phyloP scores from a whole-genome alignment of 2,797 vertebrate genomes.

The Gadopsis marmoratus region DNA sequence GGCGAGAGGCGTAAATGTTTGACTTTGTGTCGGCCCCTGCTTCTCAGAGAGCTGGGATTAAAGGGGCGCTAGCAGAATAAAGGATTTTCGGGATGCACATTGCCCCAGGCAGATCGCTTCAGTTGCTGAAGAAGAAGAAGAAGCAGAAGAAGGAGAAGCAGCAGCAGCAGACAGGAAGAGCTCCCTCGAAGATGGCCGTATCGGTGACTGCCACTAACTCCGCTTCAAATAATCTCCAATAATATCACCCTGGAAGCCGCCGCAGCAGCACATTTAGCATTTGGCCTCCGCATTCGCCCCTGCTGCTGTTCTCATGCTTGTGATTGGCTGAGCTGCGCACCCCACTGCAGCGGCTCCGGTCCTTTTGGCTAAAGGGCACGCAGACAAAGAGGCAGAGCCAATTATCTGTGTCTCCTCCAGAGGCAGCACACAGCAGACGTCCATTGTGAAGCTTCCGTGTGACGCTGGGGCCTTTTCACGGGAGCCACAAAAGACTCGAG shows the following conservation, averaged over 20 bases:
- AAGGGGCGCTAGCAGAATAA: conserved; percentile 71
- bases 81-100: conserved; percentile 66
- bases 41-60: conserved; percentile 72
- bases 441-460: conserved; percentile 67
- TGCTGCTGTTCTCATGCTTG: conserved; percentile 44
- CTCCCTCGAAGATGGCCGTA: conserved; percentile 54
- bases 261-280: conserved; percentile 67
- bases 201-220: conserved; percentile 46
- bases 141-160: no score
- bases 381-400: conserved; percentile 75
- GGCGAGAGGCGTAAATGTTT: conserved; percentile 64
- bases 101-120: conserved; percentile 66
- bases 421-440: conserved; percentile 58
- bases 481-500: conserved; percentile 73
- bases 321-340: conserved; percentile 58
- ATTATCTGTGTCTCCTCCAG: conserved; percentile 76
- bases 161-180: conserved; percentile 51
- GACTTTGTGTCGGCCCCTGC: conserved; percentile 65
- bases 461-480: conserved; percentile 70
- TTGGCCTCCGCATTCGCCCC: conserved; percentile 50
- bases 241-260: conserved; percentile 64
- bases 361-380: conserved; percentile 74
- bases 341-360: conserved; percentile 60
- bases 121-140: conserved; percentile 43
- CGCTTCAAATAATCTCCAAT: conserved; percentile 65